Conservation (phyloP, 2,113 vertebrate genomes). For the Dromaius novaehollandiae region DNA sequence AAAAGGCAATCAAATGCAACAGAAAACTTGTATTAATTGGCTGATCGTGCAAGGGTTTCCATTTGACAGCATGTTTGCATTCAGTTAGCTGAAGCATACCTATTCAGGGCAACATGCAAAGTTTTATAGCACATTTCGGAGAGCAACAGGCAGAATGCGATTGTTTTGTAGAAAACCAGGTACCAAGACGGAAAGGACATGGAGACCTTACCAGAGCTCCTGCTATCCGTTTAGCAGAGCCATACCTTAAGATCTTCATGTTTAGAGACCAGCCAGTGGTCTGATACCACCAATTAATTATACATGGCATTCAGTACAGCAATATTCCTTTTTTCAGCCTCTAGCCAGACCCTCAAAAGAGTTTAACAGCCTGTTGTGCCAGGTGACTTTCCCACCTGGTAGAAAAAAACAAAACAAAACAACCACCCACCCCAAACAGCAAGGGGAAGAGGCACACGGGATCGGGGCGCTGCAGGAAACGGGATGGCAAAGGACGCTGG, state of each 20-base stretch:
- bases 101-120: not conserved
- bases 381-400: not conserved
- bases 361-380: not conserved
- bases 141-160: not conserved
- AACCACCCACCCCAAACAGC: not conserved
- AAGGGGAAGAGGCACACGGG: not conserved
- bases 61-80: not conserved
- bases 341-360: not conserved
- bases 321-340: not conserved
- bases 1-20: slow-evolving; percentile 34
- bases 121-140: accelerated
- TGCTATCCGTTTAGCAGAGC: not conserved
- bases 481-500: not conserved
- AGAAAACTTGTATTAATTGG: slow-evolving; percentile 31
- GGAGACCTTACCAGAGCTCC: not conserved
- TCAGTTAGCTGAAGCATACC: not conserved
- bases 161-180: not conserved
- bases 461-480: not conserved
- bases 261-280: not conserved
- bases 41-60: not conserved
- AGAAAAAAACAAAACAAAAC: not conserved
- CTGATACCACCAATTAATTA: accelerated
- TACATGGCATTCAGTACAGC: accelerated
- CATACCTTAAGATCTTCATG: not conserved
- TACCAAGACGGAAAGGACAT: not conserved